Percentiles rank a stretch among this genome's conserved stretches.
Conservation (phyloP, 2,888 invertebrate species). For the Chrysolina oricalcia region DNA sequence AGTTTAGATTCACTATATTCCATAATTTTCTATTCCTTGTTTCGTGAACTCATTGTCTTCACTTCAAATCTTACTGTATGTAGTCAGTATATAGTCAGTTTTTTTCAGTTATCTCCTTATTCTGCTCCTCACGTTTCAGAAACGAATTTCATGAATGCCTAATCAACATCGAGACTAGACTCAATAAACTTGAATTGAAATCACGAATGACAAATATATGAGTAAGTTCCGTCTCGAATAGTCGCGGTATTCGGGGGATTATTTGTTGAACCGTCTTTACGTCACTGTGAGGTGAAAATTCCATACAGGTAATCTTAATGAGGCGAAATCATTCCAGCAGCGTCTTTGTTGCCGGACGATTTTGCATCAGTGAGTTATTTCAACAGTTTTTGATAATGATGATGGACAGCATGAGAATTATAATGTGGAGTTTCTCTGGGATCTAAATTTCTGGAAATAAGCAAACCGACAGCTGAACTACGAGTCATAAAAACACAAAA, state of each 20-base stretch:
- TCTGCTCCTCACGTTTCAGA: not conserved
- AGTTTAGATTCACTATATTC: too few relatives aligned
- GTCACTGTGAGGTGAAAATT: slow-evolving; percentile 1
- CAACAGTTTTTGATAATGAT: not conserved
- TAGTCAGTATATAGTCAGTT: not conserved
- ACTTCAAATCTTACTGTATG: not conserved
- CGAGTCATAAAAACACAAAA: too few relatives aligned
- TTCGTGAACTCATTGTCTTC: too few relatives aligned
- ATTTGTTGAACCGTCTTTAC: not conserved
- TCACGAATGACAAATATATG: not conserved
- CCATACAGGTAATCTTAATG: not conserved
- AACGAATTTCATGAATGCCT: slow-evolving; percentile 4
- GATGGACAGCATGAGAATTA: not conserved
- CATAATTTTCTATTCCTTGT: too few relatives aligned
- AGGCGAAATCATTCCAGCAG: not conserved
- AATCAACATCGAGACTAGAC: slow-evolving; percentile 5
- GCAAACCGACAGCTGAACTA: too few relatives aligned
- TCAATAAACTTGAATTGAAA: not conserved
- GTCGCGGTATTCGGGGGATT: not conserved
- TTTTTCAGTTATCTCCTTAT: not conserved
- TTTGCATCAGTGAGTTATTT: slow-evolving; percentile 9
- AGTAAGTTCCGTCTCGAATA: not conserved
- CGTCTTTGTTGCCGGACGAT: not conserved
- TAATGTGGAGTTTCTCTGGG: too few relatives aligned
- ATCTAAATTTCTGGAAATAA: too few relatives aligned